Percentiles rank a stretch among this genome's conserved stretches.
phyloP scores from a whole-genome alignment of 2,113 vertebrate genomes.

The Daboia siamensis region DNA sequence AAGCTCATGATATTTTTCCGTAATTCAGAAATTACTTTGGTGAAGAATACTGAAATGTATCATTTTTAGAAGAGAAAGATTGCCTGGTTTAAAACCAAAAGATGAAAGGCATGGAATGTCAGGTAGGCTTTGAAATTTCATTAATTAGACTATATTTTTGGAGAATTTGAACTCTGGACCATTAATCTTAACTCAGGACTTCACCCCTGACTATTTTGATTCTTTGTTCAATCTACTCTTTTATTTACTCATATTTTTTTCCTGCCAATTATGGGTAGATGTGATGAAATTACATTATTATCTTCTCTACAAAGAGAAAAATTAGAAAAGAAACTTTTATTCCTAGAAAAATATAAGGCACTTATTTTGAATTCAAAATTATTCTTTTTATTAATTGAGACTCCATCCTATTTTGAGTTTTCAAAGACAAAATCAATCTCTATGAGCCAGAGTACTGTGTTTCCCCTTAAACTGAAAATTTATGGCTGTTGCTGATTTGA shows the following conservation, averaged over 20 bases:
- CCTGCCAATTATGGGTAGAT: neutral
- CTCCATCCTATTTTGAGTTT: neutral
- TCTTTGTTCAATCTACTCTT: neutral
- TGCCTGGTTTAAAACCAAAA: neutral
- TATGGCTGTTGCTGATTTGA: neutral
- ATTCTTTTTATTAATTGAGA: neutral
- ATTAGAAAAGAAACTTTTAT: neutral
- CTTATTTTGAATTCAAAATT: neutral
- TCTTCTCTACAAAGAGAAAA: neutral
- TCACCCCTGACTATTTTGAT: neutral
- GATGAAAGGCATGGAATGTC: neutral
- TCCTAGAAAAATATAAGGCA: neutral
- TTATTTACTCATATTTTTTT: neutral
- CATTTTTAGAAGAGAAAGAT: neutral
- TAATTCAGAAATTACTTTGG: neutral
- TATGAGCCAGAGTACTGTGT: neutral
- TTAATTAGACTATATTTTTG: neutral
- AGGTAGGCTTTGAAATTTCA: neutral
- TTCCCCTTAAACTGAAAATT: neutral
- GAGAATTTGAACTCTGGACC: neutral
- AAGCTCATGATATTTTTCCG: neutral
- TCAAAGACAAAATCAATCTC: neutral
- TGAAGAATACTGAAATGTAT: neutral
- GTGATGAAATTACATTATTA: neutral
- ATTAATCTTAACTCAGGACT: neutral